Conservation (phyloP, 2,113 vertebrate genomes). For the Benitochromis conjunctus region DNA sequence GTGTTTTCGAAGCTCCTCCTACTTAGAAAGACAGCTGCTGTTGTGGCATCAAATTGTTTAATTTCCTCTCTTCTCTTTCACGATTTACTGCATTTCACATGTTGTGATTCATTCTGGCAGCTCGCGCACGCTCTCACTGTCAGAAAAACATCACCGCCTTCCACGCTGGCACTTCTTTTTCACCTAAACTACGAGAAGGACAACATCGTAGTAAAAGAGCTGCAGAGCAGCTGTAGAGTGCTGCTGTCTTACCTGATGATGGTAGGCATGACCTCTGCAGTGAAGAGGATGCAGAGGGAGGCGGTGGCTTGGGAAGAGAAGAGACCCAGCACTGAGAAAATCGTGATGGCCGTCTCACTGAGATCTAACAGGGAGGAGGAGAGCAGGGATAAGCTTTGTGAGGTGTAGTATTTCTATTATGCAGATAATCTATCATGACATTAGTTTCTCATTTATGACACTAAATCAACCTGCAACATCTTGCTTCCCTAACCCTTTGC, state of each 20-base stretch:
- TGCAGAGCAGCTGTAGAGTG: not conserved
- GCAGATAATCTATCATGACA: not conserved
- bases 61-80: not conserved
- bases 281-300: slow-evolving; percentile 83
- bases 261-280: slow-evolving; percentile 85
- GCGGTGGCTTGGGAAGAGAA: slow-evolving; percentile 84
- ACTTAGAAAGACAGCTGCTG: not conserved
- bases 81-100: not conserved
- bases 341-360: slow-evolving; percentile 78
- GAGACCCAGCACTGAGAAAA: slow-evolving; percentile 85
- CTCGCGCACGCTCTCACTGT: accelerated
- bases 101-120: not conserved
- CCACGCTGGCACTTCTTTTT: not conserved
- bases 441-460: not conserved
- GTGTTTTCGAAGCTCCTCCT: not conserved
- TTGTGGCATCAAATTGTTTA: not conserved
- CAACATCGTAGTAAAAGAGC: not conserved
- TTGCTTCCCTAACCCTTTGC: not conserved
- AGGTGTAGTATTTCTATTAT: not conserved
- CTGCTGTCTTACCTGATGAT: slow-evolving; percentile 77
- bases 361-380: slow-evolving; percentile 70
- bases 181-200: not conserved
- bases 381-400: not conserved
- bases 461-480: not conserved
- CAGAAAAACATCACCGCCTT: not conserved